Percentiles rank a stretch among this genome's conserved stretches.
Conservation (phyloP, 2,113 vertebrate genomes). For the Sclerurus mexicanus region DNA sequence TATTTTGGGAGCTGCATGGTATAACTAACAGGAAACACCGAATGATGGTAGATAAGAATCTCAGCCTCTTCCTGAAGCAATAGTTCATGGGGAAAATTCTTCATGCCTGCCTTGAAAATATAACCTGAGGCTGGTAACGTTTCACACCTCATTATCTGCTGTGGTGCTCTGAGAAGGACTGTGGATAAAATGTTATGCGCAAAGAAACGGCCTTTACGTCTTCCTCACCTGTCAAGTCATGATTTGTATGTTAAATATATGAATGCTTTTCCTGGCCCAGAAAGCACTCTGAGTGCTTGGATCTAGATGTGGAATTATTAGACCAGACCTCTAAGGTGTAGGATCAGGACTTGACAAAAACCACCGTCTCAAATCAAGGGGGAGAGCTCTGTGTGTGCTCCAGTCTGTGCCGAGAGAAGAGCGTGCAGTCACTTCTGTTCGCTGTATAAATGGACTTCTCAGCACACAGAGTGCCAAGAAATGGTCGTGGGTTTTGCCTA, state of each 20-base stretch:
- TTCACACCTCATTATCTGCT: background rate
- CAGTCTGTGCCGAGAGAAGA: background rate
- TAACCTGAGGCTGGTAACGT: background rate
- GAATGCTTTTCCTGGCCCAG: background rate
- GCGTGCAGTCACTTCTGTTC: background rate
- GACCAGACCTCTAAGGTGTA: background rate
- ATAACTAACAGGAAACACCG: background rate
- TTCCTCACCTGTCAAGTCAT: background rate
- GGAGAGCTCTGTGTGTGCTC: background rate
- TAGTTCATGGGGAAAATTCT: background rate
- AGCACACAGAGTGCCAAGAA: background rate
- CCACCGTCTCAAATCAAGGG: background rate
- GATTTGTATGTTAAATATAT: background rate
- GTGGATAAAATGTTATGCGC: background rate
- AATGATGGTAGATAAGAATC: background rate
- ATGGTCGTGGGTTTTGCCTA: background rate
- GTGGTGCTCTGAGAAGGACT: background rate
- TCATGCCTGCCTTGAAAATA: background rate
- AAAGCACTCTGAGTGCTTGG: background rate
- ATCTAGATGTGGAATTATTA: background rate
- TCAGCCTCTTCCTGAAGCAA: conserved; percentile 20
- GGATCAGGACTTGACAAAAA: background rate
- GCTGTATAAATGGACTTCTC: background rate
- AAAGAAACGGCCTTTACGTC: background rate
- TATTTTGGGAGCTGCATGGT: conserved; percentile 38